Evolutionary conservation across 2,888 invertebrate species (phyloP).

Genomic region (Thereva nobilitata): DNA sequence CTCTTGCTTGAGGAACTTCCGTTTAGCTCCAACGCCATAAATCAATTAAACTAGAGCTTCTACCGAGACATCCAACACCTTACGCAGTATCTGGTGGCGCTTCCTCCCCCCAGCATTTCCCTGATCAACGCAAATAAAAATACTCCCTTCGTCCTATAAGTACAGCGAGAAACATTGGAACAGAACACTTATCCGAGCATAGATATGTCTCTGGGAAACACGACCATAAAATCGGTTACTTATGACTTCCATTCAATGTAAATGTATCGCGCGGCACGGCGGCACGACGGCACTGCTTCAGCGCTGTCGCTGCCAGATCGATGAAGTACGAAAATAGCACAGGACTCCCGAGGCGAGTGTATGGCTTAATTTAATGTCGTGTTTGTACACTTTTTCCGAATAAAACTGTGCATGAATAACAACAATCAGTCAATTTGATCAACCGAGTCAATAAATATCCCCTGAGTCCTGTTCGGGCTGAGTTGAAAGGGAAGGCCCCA

Average conservation of each 20-base stretch:
- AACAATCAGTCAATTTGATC: constrained; percentile 57
- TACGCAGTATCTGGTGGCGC: not conserved
- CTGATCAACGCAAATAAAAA: not conserved
- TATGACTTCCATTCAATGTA: constrained; percentile 39
- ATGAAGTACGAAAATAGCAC: constrained; percentile 41
- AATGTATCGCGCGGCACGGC: constrained; percentile 28
- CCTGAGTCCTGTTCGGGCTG: not conserved
- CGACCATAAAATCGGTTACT: constrained; percentile 34
- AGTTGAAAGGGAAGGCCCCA: too few species aligned
- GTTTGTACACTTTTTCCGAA: constrained; percentile 41
- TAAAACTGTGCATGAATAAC: constrained; percentile 51
- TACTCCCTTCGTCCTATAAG: not conserved
- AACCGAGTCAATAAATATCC: constrained; percentile 54
- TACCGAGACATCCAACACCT: not conserved
- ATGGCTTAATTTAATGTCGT: constrained; percentile 47
- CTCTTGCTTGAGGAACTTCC: too few species aligned
- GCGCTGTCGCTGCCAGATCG: constrained; percentile 30
- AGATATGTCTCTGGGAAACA: constrained; percentile 24
- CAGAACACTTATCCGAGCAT: too few species aligned
- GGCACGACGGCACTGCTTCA: too few species aligned
- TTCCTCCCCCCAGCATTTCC: constrained; percentile 1
- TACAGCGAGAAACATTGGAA: too few species aligned
- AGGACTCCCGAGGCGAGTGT: constrained; percentile 38
- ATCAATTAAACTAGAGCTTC: too few species aligned
- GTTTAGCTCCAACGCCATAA: too few species aligned